Conservation (phyloP, 2,113 vertebrate genomes). For the Xyliphius kryptos region DNA sequence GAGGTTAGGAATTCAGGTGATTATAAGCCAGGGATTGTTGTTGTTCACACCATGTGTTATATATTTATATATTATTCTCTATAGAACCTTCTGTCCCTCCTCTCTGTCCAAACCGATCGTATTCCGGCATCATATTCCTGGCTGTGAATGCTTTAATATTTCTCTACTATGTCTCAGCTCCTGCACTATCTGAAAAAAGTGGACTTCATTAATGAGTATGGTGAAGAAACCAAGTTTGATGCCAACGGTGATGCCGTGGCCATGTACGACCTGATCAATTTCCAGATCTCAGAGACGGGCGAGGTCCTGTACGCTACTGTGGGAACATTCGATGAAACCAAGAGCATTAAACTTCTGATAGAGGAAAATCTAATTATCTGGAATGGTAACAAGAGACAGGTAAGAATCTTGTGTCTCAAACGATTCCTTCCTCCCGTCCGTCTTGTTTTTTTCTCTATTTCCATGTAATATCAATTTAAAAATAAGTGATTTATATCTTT, state of each 20-base stretch:
- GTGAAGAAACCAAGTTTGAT: conserved; percentile 66
- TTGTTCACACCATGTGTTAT: too few species aligned
- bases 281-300: conserved; percentile 54
- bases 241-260: conserved; percentile 64
- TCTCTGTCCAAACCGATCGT: too few species aligned
- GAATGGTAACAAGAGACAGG: conserved; percentile 44
- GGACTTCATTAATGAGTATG: conserved; percentile 53
- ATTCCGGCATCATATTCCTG: too few species aligned
- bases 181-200: conserved; percentile 63
- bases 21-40: too few species aligned
- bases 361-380: conserved; percentile 49
- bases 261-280: conserved; percentile 68
- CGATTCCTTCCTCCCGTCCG: too few species aligned
- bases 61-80: too few species aligned
- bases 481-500: conserved; percentile 20
- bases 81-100: too few species aligned
- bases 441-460: too few species aligned
- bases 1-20: too few species aligned
- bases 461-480: too few species aligned
- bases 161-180: conserved; percentile 56
- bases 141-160: too few species aligned
- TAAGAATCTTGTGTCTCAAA: too few species aligned
- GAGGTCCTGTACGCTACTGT: conserved; percentile 59
- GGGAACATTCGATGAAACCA: conserved; percentile 62
- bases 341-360: conserved; percentile 53